Base-by-base conservation (phyloP, 64 coral and sea anemone species). In the Montipora foliosa region DNA sequence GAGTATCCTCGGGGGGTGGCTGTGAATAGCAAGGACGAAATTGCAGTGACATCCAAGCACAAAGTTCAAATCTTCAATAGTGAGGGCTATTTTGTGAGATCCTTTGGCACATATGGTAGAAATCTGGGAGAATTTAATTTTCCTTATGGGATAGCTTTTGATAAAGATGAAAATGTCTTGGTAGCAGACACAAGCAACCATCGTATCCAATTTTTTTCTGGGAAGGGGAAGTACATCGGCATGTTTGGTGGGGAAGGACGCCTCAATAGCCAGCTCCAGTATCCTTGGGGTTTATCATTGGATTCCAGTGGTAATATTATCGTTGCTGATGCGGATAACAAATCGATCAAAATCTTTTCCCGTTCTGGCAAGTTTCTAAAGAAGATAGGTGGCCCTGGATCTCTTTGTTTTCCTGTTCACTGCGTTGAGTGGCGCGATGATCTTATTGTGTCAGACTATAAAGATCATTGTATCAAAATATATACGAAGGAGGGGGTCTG, bases 221-320 rank as follows among this genome's bases (percentile, higher is more conserved):
- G 47, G 78, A 11, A 80, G 47, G 78, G 78, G 14, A 59, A 8
- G 20, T 29, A 24, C 53, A 21, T 79, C 16, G 44, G 13, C 22
- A 17, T 44, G 22, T 48, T 79, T 52, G 77, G 77, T 4, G 47
- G 15, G 15, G 0, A 17, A 49, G 78, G 45, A 49, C 48, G 53
- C 3, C 69, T 81, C 17, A 46, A 52, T 59, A 78, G 50, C 59
- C 77, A 93, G 48, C 93, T 98, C 15, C 77, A 79, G n/a, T 89
- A 90, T 76, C 96, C 96, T 19, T 92, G 79, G 49, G 96, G 96
- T 44, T 92, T 98, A 53, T 86, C 96, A 15, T 86, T 94, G 50
- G 90, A 95, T 78, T 57, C 49, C 24, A 85, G 92, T n/a, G 90
- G 90, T 95, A 85, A 90, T 70, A 85, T 98, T 90, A 91, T 98